phyloP scores from a whole-genome alignment of 64 coral and sea anemone species.

The Stylophora pistillata region DNA sequence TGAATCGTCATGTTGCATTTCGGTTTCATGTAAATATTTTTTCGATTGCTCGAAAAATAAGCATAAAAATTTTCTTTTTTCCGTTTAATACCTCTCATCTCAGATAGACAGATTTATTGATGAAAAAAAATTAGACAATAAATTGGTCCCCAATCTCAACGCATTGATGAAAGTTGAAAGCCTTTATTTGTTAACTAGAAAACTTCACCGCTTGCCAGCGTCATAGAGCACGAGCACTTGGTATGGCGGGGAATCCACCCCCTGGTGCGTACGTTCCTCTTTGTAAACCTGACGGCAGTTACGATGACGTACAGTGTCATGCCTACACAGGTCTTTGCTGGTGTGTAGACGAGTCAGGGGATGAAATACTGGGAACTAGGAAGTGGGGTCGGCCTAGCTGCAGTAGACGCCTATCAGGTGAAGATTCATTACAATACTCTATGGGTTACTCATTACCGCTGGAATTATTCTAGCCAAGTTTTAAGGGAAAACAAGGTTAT shows the following conservation, averaged over 20 bases:
- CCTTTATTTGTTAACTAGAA: background rate
- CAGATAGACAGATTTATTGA: no score
- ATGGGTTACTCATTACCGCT: no score
- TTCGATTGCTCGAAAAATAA: no score
- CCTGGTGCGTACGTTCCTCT: constrained; percentile 49
- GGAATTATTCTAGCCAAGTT: no score
- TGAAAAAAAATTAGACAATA: no score
- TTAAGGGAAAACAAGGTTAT: no score
- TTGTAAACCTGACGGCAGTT: constrained; percentile 64
- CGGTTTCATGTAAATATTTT: no score
- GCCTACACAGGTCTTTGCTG: constrained; percentile 60
- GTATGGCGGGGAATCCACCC: constrained; percentile 44
- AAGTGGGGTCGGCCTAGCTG: constrained; percentile 54
- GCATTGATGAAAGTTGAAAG: no score
- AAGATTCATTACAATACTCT: background rate
- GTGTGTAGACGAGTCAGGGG: constrained; percentile 75
- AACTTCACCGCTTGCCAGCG: constrained; percentile 53
- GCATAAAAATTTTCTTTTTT: no score
- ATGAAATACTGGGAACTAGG: constrained; percentile 68
- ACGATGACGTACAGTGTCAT: constrained; percentile 68
- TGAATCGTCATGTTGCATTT: no score
- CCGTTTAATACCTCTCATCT: no score
- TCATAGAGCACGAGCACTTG: constrained; percentile 29
- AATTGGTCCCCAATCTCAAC: no score
- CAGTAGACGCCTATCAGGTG: constrained; percentile 14